phyloP scores from a whole-genome alignment of 2,888 invertebrate genomes.

The Cryptosula pallasiana region DNA sequence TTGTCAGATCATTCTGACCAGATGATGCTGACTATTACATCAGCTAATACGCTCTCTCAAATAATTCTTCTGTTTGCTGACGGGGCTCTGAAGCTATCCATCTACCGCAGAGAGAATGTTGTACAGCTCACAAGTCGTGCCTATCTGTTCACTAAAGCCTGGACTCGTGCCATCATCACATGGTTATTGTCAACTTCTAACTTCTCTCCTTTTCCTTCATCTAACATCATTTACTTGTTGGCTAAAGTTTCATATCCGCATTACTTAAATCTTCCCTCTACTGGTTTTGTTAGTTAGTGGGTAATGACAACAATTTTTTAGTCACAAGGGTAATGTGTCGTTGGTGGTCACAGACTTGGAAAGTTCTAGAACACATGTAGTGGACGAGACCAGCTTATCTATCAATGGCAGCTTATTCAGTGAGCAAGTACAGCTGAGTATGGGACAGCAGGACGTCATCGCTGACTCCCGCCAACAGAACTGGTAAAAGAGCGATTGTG shows the following conservation, averaged over 20 bases:
- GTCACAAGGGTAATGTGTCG: background rate
- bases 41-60: background rate
- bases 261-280: too few relatives aligned
- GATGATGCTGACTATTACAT: background rate
- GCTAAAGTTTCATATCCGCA: too few relatives aligned
- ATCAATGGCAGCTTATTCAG: too few relatives aligned
- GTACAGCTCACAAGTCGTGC: conserved; percentile 27
- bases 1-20: background rate
- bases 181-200: background rate
- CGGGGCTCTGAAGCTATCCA: background rate
- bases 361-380: background rate
- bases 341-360: background rate
- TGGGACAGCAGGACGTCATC: too few relatives aligned
- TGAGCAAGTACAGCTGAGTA: too few relatives aligned
- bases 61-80: background rate
- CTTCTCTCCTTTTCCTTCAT: too few relatives aligned
- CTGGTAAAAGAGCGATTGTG: too few relatives aligned
- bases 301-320: too few relatives aligned
- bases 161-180: background rate
- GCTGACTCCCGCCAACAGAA: too few relatives aligned
- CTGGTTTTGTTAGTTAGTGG: too few relatives aligned
- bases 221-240: too few relatives aligned
- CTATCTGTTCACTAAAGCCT: conserved; percentile 24
- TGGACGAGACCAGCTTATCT: too few relatives aligned
- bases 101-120: background rate